Evolutionary conservation across 64 coral and sea anemone species (phyloP), one percentile per base, ranked within the genome.

Genomic region (Montipora efflorescens): DNA sequence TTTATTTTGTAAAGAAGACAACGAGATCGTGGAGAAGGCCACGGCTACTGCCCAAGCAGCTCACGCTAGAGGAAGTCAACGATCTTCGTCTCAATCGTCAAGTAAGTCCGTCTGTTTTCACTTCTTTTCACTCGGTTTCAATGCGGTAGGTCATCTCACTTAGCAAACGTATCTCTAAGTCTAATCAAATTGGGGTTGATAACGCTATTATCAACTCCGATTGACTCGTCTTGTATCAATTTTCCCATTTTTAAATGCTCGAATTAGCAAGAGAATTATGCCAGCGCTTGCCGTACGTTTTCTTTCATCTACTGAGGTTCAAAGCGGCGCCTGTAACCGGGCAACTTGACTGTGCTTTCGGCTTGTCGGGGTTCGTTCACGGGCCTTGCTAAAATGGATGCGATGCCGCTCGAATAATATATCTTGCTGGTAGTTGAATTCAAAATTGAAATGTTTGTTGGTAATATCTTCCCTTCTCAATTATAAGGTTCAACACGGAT

Each of bases 121-220:
- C 46, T 3, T 3, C 44, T 61, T 59, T 77, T 92, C 36, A 36
- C 36, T 71, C 19, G 21, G 20, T 93, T 89, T 86, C 82, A 16
- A 87, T 94, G 96, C 96, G 96, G 96, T 98, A 98, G 96, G 96
- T 98, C 96, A 82, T 94, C 80, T 76, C 83, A 88, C 6, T 7
- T 7, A 14, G 80, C 83, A 76, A 58, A 91, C 57, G 88, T 98
- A 98, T 98, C 96, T 98, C 96, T 59, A 46, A 89, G 70, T 80
- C 69, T 95, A 98, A 98, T 98, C 96, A 98, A 98, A 95, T 98
- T 92, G 96, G 80, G 87, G 93, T 87, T 76, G 96, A 98, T 98
- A 98, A 98, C 93, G 46, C 92, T 98, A 98, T 98, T 98, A 98
- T 83, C 78, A 83, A 95, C 89, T 95, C 28, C 48, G 83, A 89